Evolutionary conservation across 2,113 vertebrate genomes (phyloP), one percentile per base, ranked within the genome.

Genomic region (Brachirus orientalis): DNA sequence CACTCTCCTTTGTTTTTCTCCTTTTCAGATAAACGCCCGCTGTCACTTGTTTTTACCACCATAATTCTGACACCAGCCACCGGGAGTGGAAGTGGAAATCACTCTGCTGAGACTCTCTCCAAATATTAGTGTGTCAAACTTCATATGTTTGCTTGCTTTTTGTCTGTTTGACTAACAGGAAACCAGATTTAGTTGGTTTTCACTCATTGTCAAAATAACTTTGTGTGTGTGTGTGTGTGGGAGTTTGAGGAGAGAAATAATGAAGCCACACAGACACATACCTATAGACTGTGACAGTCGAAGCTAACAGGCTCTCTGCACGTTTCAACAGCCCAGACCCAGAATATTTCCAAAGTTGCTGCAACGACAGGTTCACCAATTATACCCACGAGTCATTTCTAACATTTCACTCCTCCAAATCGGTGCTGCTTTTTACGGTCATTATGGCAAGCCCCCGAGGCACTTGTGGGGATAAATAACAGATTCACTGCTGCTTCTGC

Each of bases 361-460:
- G 66, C 82, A 75, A 91, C 76, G 86, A 86, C 84, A 88, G 78
- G 43, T 89, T 79, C 76, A 86, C 86, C 90, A 88, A 91, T 90
- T 90, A 88, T 85, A 87, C 71, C 46, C 79, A 77, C 80, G 73
- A 79, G 79, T 86, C 73, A 65, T 74, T 83, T 79, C 78, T 67
- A 69, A 79, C 72, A 75, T 86, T 83, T 87, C 83, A 73, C 59
- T 82, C 80, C 78, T 73, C 79, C 10, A 61, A 89, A 84, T 87
- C 72, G 79, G 81, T 77, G 70, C 78, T 75, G 80, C 91, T 80
- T 90, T 43, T 91, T 91, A 90, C 73, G 48, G 88, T 90, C 91
- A 91, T 93, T 90, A 91, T 91, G 88, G 89, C 73, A 63, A 79
- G 81, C 85, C 92, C 40, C 88, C 2, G 43, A 83, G 91, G 91